Evolutionary conservation across 2,113 vertebrate species (phyloP), one percentile per base, ranked within the genome.

Genomic region (Nestor notabilis): DNA sequence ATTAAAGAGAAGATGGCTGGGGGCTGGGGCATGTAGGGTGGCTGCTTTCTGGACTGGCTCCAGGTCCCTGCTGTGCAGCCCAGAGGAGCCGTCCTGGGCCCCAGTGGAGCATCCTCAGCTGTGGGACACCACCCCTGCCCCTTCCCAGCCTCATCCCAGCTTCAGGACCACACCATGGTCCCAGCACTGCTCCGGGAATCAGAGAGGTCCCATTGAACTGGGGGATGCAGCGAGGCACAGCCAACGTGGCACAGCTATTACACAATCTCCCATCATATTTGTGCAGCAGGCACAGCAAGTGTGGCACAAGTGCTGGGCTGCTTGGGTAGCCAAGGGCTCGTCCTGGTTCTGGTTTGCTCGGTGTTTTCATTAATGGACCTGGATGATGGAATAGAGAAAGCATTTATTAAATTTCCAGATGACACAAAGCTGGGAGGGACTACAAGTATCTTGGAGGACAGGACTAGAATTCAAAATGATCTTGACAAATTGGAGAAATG

Each of bases 401-500:
- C 7, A 2, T 89, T 97, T 97, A 96, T 96, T 97, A 97, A 97
- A 97, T 96, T 96, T 97, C 91, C 94, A 97, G 95, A 97, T 96
- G 96, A 97, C 96, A 97, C 1, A 5, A 92, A 87, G 93, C 94
- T 95, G 91, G 94, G 96, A 95, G 96, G 94, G 93, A 95, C 96
- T 96, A 97, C 95, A 95, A 92, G 93, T 89, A 89, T 97, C 89
- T 95, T 95, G 91, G 95, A 96, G 72, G 83, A 97, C 94, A 89
- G 91, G 93, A 95, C 95, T 95, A 95, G 96, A 97, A 97, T 97
- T 96, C 94, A 63, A 94, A 97, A 95, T 64, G 55, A 94, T 97
- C 93, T 89, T 96, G 95, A 97, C 95, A 97, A 95, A 97, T 95
- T 95, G 96, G 81, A 97, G 94, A 97, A 97, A 97, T 96, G 96